Percentiles rank a stretch among this genome's conserved stretches.
Evolutionary conservation across 2,888 invertebrate species (phyloP).

Genomic region (Miltochrista miniata): DNA sequence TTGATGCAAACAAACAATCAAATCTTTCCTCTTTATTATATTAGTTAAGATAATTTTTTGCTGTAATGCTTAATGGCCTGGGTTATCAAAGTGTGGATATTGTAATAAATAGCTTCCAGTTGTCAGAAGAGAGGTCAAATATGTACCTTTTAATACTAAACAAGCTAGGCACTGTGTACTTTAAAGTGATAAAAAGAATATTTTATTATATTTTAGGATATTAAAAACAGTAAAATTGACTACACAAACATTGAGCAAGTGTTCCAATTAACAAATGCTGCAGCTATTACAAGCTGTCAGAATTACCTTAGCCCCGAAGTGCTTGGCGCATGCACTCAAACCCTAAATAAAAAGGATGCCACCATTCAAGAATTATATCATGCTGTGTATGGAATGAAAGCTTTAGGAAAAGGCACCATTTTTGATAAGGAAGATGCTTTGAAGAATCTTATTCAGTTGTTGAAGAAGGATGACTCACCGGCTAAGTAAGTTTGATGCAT

Average conservation of each 20-base stretch:
- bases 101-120: too few relatives aligned
- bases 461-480: constrained; percentile 94
- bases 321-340: constrained; percentile 75
- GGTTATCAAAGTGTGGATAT: too few relatives aligned
- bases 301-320: constrained; percentile 78
- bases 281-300: constrained; percentile 82
- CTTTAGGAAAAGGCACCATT: constrained; percentile 85
- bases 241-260: constrained; percentile 78
- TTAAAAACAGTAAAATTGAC: constrained; percentile 66
- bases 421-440: constrained; percentile 87
- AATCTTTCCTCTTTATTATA: too few relatives aligned
- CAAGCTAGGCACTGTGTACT: too few relatives aligned
- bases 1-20: too few relatives aligned
- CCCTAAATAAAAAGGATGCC: constrained; percentile 86
- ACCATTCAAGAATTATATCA: constrained; percentile 89
- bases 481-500: constrained; percentile 79
- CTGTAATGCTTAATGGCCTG: too few relatives aligned
- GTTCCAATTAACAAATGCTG: constrained; percentile 87
- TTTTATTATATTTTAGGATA: constrained; percentile 42
- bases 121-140: too few relatives aligned
- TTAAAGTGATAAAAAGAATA: background rate
- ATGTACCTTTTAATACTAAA: too few relatives aligned
- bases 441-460: constrained; percentile 88
- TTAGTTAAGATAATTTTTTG: too few relatives aligned
- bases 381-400: constrained; percentile 87